Evolutionary conservation across 2,888 invertebrate genomes (phyloP).

Genomic region (Microchrysa polita): DNA sequence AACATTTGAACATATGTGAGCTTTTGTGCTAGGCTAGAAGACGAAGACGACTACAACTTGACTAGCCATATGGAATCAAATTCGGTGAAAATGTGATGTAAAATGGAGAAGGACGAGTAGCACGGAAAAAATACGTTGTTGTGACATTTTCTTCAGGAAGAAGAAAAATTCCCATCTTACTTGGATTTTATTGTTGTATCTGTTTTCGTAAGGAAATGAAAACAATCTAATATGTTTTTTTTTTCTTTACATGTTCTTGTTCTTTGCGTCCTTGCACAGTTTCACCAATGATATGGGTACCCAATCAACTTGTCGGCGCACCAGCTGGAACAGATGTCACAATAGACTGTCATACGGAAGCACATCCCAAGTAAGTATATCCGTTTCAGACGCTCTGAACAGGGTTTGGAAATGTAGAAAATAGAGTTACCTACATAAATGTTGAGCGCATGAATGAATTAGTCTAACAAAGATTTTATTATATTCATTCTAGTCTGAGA

Average conservation of each 20-base stretch:
- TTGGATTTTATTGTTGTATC: constrained; percentile 20
- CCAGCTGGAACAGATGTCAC: constrained; percentile 91
- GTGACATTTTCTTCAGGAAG: constrained; percentile 28
- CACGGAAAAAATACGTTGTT: constrained; percentile 26
- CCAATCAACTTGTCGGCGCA: constrained; percentile 91
- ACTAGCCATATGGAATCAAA: constrained; percentile 12
- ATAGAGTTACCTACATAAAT: too few relatives aligned
- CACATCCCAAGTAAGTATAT: constrained; percentile 75
- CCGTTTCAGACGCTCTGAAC: not conserved
- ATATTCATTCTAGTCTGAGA: too few relatives aligned
- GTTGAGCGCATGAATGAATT: too few relatives aligned
- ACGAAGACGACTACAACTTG: too few relatives aligned
- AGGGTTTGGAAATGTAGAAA: not conserved
- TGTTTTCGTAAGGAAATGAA: constrained; percentile 1
- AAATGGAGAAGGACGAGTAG: not conserved
- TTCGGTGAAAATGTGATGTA: not conserved
- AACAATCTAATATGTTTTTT: constrained; percentile 24
- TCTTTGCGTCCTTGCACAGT: constrained; percentile 73
- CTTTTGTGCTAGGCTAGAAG: not conserved
- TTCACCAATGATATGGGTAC: constrained; percentile 94
- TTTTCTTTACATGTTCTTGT: too few relatives aligned
- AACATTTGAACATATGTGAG: constrained; percentile 18
- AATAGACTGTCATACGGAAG: constrained; percentile 92
- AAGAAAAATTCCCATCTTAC: constrained; percentile 35
- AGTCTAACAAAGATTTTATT: too few relatives aligned